Evolutionary conservation across 1,140 invertebrate species (phyloP).

Genomic region (Dendroctonus ponderosae): DNA sequence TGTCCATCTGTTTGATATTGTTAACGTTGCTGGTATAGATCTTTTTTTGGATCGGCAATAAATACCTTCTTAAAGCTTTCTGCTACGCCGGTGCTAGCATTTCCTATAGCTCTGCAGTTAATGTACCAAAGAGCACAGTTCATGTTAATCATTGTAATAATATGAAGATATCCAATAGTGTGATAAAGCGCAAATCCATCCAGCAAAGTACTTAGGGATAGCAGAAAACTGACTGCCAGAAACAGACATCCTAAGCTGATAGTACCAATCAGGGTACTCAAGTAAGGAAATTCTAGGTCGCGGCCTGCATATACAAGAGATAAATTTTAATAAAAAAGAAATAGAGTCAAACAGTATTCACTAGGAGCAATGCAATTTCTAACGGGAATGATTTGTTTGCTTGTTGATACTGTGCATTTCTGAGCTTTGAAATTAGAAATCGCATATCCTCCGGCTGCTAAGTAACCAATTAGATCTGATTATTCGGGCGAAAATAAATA

Average conservation of each 20-base stretch:
- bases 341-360: too few relatives aligned
- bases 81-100: constrained; percentile 51
- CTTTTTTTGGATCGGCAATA: neutral
- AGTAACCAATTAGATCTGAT: too few relatives aligned
- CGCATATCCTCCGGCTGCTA: too few relatives aligned
- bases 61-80: constrained; percentile 47
- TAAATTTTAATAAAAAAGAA: too few relatives aligned
- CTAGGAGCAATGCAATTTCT: too few relatives aligned
- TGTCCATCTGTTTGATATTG: neutral
- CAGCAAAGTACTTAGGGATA: constrained; percentile 57
- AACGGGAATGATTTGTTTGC: too few relatives aligned
- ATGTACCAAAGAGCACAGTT: constrained; percentile 65
- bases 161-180: constrained; percentile 61
- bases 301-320: constrained; percentile 46
- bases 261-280: constrained; percentile 58
- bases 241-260: constrained; percentile 60
- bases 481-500: too few relatives aligned
- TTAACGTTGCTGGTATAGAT: neutral
- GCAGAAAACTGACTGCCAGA: constrained; percentile 57
- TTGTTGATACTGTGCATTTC: too few relatives aligned
- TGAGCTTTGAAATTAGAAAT: too few relatives aligned
- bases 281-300: constrained; percentile 58
- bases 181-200: constrained; percentile 62
- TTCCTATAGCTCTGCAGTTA: constrained; percentile 61
- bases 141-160: constrained; percentile 66